Conservation (phyloP, 2,113 vertebrate species). For the Hippocampus zosterae region DNA sequence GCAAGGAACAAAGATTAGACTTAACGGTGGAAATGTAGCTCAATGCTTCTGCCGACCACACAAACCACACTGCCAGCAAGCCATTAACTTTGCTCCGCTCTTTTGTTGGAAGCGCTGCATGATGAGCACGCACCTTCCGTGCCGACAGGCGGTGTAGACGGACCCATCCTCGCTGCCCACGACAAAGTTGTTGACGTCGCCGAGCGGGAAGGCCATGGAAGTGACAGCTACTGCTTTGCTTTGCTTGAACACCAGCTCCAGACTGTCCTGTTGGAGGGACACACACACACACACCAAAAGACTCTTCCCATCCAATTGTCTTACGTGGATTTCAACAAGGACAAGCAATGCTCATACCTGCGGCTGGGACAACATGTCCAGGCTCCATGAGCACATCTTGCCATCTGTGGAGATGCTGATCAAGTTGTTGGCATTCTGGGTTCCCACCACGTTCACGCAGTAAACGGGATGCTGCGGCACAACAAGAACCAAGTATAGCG, state of each 20-base stretch:
- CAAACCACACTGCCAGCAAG: too few species aligned
- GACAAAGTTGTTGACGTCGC: constrained; percentile 98
- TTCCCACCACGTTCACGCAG: constrained; percentile 74
- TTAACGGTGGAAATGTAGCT: too few species aligned
- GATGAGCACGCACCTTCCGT: constrained; percentile 81
- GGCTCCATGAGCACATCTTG: constrained; percentile 97
- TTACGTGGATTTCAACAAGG: background rate
- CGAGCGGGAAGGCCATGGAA: constrained; percentile 95
- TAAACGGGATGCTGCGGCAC: constrained; percentile 59
- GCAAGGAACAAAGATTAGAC: too few species aligned
- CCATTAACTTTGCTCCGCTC: too few species aligned
- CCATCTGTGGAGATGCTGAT: constrained; percentile 98
- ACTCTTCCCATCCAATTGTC: background rate
- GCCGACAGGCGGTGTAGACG: constrained; percentile 94
- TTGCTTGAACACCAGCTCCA: constrained; percentile 97
- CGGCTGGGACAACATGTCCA: constrained; percentile 83
- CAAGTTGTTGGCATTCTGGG: constrained; percentile 93
- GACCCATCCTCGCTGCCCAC: constrained; percentile 98
- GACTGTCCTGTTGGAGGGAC: constrained; percentile 81
- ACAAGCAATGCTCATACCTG: constrained; percentile 27
- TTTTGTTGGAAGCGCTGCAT: background rate
- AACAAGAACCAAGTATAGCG: background rate
- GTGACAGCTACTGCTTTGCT: constrained; percentile 96
- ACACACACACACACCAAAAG: constrained; percentile 3
- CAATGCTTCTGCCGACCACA: too few species aligned